Evolutionary conservation across 2,797 vertebrate species (phyloP).

Genomic region (Graptemys geographica): DNA sequence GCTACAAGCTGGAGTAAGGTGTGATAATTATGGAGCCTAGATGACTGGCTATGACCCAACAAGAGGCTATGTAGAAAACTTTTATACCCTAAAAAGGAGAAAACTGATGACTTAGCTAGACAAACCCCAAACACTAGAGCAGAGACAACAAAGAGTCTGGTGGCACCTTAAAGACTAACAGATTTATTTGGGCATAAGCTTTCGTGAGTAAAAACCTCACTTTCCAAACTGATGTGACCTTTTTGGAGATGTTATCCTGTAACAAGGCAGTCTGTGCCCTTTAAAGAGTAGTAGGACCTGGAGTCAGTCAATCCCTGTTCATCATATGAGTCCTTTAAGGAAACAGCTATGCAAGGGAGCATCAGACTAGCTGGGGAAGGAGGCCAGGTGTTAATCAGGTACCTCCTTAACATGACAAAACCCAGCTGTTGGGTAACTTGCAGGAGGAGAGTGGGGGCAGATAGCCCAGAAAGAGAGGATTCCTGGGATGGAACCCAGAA

Average conservation of each 20-base stretch:
- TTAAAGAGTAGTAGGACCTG: neutral
- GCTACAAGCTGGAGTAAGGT: neutral
- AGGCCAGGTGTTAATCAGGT: neutral
- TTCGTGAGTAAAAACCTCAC: no score
- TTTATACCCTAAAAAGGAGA: neutral
- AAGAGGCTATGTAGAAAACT: neutral
- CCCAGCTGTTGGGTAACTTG: neutral
- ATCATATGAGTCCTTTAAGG: neutral
- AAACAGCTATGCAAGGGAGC: neutral
- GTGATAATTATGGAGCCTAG: neutral
- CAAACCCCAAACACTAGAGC: neutral
- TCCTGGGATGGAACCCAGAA: neutral
- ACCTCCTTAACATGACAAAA: neutral
- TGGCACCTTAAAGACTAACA: no score
- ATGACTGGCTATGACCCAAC: neutral
- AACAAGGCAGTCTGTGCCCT: neutral
- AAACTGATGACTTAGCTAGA: neutral
- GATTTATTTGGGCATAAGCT: no score
- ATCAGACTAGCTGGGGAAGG: neutral
- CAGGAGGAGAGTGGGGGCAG: neutral
- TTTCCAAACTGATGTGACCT: neutral
- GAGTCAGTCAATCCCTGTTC: neutral
- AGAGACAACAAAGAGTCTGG: no score
- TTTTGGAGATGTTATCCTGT: neutral
- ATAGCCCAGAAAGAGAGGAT: no score